A percentile compares a stretch with the other conserved stretches of the same genome.
phyloP scores from a whole-genome alignment of 2,888 invertebrate genomes.

The Luperina nickerlii region DNA sequence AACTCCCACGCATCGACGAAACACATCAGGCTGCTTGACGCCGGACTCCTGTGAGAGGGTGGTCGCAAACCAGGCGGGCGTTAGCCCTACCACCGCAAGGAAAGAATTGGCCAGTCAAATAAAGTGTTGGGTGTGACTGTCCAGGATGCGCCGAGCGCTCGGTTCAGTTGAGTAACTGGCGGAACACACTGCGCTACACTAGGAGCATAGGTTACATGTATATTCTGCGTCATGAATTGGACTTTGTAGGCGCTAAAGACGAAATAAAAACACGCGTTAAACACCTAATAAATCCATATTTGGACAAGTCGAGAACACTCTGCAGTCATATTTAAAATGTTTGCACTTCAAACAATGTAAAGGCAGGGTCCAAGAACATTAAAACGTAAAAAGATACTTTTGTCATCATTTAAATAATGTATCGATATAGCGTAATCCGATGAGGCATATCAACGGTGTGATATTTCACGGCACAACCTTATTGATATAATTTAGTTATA shows the following conservation, averaged over 20 bases:
- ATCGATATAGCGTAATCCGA: constrained; percentile 69
- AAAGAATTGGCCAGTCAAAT: no score
- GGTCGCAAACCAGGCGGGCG: no score
- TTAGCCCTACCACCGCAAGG: no score
- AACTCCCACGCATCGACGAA: no score
- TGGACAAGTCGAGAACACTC: constrained; percentile 31
- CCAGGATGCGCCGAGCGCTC: no score
- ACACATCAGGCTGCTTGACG: no score
- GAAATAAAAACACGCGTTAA: constrained; percentile 36
- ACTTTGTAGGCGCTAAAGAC: constrained; percentile 30
- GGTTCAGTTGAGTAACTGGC: no score
- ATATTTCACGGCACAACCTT: constrained; percentile 59
- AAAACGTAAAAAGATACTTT: constrained; percentile 71
- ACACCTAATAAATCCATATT: constrained; percentile 61
- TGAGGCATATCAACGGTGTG: constrained; percentile 56
- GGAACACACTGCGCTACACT: no score
- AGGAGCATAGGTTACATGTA: background rate
- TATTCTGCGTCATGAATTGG: background rate
- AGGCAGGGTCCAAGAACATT: constrained; percentile 65
- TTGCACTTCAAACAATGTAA: constrained; percentile 73
- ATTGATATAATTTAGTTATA: constrained; percentile 59
- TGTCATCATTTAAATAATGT: constrained; percentile 60
- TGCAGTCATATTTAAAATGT: constrained; percentile 53
- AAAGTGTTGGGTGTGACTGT: no score
- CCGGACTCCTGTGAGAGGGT: no score